Evolutionary conservation across 2,113 vertebrate species (phyloP).

Genomic region (Erythrolamprus reginae): DNA sequence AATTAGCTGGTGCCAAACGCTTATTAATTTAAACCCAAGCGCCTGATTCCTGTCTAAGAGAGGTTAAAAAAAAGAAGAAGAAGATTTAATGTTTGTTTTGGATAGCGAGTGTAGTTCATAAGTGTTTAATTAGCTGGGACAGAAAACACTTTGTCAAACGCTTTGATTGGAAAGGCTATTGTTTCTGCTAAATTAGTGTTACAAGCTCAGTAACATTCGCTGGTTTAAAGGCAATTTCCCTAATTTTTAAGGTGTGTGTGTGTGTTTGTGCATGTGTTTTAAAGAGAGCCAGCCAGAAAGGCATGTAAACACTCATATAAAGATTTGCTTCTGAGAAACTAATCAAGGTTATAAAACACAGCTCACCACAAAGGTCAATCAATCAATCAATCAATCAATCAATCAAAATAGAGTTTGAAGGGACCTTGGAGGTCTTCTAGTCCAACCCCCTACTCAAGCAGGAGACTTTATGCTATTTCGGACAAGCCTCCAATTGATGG

Average conservation of each 20-base stretch:
- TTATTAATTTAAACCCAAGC: neutral
- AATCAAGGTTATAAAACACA: neutral
- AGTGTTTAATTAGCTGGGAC: neutral
- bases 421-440: neutral
- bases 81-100: neutral
- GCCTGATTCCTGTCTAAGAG: neutral
- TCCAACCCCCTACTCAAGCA: too few species aligned
- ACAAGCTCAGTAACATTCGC: neutral
- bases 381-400: too few species aligned
- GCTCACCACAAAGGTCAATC: neutral
- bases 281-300: neutral
- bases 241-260: neutral
- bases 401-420: neutral
- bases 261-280: too few species aligned
- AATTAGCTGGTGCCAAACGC: neutral
- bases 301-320: neutral
- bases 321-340: neutral
- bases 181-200: neutral
- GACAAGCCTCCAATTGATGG: too few species aligned
- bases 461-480: too few species aligned
- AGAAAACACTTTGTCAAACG: too few species aligned
- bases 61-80: neutral
- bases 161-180: neutral
- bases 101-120: neutral
- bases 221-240: neutral